Conservation (phyloP, 2,797 vertebrate species). For the Brachyalestes nurse region DNA sequence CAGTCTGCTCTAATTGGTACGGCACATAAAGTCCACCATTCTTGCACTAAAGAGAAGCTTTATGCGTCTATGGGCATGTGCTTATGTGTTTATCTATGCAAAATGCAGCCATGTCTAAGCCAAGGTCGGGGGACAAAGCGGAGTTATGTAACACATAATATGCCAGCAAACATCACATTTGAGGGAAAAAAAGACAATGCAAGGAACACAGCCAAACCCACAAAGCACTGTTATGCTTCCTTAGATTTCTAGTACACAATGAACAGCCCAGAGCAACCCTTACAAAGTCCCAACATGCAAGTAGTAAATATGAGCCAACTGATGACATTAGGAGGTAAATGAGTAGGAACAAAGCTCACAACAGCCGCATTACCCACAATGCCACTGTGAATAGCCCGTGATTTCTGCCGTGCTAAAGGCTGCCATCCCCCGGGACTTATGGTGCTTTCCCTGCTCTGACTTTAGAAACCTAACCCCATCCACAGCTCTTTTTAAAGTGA, state of each 20-base stretch:
- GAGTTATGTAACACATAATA: conserved; percentile 13
- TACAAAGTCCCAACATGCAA: conserved; percentile 15
- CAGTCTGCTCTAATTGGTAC: background rate
- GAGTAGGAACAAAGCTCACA: background rate
- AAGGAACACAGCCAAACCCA: conserved; percentile 30
- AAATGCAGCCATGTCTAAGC: background rate
- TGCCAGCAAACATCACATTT: conserved; percentile 28
- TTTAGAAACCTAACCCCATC: background rate
- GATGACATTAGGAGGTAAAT: conserved; percentile 22
- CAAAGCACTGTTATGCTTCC: conserved; percentile 18
- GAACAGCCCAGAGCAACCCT: conserved; percentile 22
- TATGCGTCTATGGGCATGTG: background rate
- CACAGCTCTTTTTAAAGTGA: conserved; percentile 1
- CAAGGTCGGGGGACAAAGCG: conserved; percentile 3
- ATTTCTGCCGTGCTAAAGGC: background rate
- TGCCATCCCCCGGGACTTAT: background rate
- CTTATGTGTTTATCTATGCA: background rate
- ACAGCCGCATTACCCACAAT: conserved; percentile 2
- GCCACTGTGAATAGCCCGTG: background rate
- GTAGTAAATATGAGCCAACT: conserved; percentile 16
- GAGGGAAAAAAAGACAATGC: conserved; percentile 18
- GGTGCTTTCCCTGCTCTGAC: background rate
- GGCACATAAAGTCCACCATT: background rate
- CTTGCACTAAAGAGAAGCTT: background rate
- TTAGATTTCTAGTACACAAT: conserved; percentile 35